phyloP scores from a whole-genome alignment of 2,797 vertebrate genomes.

The Sitta carolinensis region DNA sequence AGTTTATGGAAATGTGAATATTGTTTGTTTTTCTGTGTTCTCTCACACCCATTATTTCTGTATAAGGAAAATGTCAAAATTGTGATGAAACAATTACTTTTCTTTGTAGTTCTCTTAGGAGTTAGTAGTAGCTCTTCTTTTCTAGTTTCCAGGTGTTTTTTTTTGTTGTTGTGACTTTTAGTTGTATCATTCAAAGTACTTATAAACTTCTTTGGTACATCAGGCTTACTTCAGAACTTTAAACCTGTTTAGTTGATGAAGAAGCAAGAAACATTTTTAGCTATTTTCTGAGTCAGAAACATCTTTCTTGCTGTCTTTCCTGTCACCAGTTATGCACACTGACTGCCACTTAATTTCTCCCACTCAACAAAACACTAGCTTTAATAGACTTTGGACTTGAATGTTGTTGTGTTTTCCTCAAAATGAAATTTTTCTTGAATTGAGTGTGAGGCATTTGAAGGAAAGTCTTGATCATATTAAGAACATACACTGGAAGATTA shows the following conservation, averaged over 20 bases:
- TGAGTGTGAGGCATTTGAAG: background rate
- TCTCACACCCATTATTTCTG: background rate
- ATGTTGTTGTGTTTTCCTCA: background rate
- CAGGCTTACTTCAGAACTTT: background rate
- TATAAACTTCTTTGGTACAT: background rate
- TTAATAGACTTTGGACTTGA: background rate
- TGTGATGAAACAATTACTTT: background rate
- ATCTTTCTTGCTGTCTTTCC: background rate
- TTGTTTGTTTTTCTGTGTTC: background rate
- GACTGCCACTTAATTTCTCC: background rate
- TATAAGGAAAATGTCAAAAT: background rate
- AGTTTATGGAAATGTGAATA: background rate
- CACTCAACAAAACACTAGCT: background rate
- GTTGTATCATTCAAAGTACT: background rate
- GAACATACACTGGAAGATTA: background rate
- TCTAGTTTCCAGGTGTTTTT: fast-evolving
- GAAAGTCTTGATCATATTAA: background rate
- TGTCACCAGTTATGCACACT: background rate
- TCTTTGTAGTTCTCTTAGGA: background rate
- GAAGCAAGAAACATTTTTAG: background rate
- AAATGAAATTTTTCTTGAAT: background rate
- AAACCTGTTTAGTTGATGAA: background rate
- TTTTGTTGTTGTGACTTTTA: background rate
- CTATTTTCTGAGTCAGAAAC: background rate
- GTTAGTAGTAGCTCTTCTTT: background rate